A percentile compares a stretch with the other conserved stretches of the same genome.
These are phyloP conservation scores for Zingel zingel DNA, from an alignment of 2,113 vertebrate species.

Conservation along the genomic window DNA sequence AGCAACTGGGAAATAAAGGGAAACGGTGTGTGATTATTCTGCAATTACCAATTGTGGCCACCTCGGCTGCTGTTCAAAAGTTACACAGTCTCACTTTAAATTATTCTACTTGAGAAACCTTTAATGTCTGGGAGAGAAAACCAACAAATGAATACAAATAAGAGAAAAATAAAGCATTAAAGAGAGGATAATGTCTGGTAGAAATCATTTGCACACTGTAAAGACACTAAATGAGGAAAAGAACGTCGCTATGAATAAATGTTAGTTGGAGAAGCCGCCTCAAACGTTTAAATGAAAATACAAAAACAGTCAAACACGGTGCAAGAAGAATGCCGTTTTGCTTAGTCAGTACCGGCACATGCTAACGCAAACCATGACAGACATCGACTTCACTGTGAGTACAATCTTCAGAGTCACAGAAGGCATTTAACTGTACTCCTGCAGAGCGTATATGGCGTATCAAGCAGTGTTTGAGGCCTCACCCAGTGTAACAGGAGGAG, in stretches of 20 bases:
- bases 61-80: not conserved
- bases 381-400: constrained; percentile 30
- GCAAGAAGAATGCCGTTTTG: not conserved
- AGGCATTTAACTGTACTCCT: constrained; percentile 58
- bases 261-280: constrained; percentile 1
- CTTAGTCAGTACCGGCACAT: constrained; percentile 20
- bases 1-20: not conserved
- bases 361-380: constrained; percentile 11
- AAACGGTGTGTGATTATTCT: not conserved
- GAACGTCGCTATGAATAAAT: not conserved
- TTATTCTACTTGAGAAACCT: constrained; percentile 6
- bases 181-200: not conserved
- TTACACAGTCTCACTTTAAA: not conserved
- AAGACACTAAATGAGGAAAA: constrained; percentile 2
- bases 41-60: not conserved
- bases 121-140: not conserved
- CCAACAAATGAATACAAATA: not conserved
- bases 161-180: not conserved
- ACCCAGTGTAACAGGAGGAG: constrained; percentile 26
- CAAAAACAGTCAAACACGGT: not conserved
- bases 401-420: constrained; percentile 70
- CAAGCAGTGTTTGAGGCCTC: constrained; percentile 37
- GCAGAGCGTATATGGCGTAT: constrained; percentile 45
- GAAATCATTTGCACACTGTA: not conserved
- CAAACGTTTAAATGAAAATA: constrained; percentile 20